These are phyloP conservation scores for Xestia ashworthii DNA, from an alignment of 2,888 invertebrate species.

Conservation along the genomic window DNA sequence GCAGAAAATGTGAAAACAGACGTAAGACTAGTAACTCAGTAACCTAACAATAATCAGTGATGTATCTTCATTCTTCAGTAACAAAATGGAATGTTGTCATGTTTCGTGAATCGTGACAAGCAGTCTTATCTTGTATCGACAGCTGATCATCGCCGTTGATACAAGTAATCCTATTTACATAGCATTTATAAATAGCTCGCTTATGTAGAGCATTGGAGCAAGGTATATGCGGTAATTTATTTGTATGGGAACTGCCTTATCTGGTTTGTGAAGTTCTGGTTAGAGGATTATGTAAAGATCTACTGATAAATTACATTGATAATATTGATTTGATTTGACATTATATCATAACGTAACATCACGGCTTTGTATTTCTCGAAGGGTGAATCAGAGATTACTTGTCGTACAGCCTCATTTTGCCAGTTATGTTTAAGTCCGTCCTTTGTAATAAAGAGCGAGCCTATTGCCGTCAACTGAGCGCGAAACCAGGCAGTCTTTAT, in stretches of 20 bases:
- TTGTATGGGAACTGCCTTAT: conserved; percentile 20
- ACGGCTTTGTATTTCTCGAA: neutral
- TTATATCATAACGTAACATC: neutral
- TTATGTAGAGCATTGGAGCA: conserved; percentile 25
- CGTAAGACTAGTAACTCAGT: neutral
- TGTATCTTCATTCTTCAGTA: conserved; percentile 15
- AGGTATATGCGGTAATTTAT: conserved; percentile 18
- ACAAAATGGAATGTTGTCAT: conserved; percentile 31
- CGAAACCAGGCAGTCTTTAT: too few species aligned
- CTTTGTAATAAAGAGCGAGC: too few species aligned
- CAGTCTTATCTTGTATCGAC: conserved; percentile 51
- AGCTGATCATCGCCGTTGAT: conserved; percentile 47
- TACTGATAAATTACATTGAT: neutral
- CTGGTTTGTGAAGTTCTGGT: conserved; percentile 21
- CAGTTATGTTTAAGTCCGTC: neutral
- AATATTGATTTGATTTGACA: conserved; percentile 11
- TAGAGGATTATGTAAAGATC: conserved; percentile 2
- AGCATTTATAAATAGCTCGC: conserved; percentile 42
- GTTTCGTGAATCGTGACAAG: conserved; percentile 37
- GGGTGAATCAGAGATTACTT: neutral
- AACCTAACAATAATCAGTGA: conserved; percentile 27
- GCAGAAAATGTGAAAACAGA: neutral
- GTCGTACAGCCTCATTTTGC: neutral
- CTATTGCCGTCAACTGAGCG: too few species aligned
- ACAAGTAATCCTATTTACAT: conserved; percentile 56